Percentiles rank a stretch among this genome's conserved stretches.
phyloP scores from a whole-genome alignment of 2,888 invertebrate species.

The Antheraea yamamai region DNA sequence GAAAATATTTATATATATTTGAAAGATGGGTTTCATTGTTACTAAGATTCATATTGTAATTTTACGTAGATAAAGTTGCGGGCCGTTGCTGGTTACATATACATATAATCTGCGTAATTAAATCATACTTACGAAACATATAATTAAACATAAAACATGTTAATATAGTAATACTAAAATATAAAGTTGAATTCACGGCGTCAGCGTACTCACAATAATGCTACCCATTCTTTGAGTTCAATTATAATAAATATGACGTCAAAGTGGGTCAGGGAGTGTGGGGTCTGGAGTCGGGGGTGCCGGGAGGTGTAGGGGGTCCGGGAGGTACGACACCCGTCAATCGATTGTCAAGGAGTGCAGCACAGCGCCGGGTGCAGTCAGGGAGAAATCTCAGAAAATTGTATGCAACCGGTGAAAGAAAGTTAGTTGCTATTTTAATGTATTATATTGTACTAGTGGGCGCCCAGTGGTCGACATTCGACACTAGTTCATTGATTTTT shows the following conservation, averaged over 20 bases:
- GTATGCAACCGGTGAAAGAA: background rate
- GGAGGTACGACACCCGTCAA: conserved; percentile 73
- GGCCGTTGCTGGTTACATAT: too few species aligned
- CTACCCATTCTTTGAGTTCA: conserved; percentile 54
- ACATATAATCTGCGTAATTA: background rate
- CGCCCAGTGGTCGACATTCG: too few species aligned
- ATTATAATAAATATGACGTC: conserved; percentile 80
- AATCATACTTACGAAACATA: background rate
- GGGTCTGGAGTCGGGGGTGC: conserved; percentile 39
- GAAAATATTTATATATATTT: too few species aligned
- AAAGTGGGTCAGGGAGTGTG: conserved; percentile 74
- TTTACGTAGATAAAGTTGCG: too few species aligned
- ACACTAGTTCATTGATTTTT: too few species aligned
- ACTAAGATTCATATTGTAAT: too few species aligned
- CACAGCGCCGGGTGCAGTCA: conserved; percentile 14
- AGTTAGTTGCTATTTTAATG: background rate
- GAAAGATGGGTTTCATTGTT: too few species aligned
- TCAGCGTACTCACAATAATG: background rate
- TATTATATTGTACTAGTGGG: too few species aligned
- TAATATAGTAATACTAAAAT: background rate
- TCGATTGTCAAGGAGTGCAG: conserved; percentile 81
- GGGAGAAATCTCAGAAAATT: conserved; percentile 15
- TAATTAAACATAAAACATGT: background rate
- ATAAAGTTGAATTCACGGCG: background rate
- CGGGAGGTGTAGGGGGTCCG: conserved; percentile 40